These are phyloP conservation scores for Connochaetes taurinus DNA, from an alignment of 2,113 vertebrate genomes.

Conservation along the genomic window DNA sequence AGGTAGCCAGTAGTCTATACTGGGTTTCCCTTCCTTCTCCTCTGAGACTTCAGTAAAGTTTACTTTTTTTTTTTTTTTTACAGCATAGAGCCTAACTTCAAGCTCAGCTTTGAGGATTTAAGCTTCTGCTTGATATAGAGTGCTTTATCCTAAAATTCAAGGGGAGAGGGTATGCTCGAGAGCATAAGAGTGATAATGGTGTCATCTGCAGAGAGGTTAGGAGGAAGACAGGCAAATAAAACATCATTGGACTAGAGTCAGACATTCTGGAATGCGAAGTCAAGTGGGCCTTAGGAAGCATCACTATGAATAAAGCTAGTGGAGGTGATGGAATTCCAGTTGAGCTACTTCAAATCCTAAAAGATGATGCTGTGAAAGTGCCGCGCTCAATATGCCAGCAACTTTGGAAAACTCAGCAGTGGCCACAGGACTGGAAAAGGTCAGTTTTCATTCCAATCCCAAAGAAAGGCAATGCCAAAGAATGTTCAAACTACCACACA, in stretches of 20 bases:
- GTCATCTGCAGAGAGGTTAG: neutral
- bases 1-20: neutral
- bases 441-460: neutral
- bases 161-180: neutral
- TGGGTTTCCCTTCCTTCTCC: neutral
- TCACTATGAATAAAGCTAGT: neutral
- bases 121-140: neutral
- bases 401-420: neutral
- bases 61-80: neutral
- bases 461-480: neutral
- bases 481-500: neutral
- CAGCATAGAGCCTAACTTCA: neutral
- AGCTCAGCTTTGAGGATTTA: neutral
- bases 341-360: neutral
- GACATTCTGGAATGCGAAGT: neutral
- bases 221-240: neutral
- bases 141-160: neutral
- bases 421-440: neutral
- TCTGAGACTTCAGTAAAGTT: neutral
- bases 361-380: neutral
- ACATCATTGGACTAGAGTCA: neutral
- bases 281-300: neutral
- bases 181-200: neutral
- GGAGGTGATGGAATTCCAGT: neutral
- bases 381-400: fast-evolving